Evolutionary conservation across 2,113 vertebrate genomes (phyloP).

Genomic region (Centropus unirufus): DNA sequence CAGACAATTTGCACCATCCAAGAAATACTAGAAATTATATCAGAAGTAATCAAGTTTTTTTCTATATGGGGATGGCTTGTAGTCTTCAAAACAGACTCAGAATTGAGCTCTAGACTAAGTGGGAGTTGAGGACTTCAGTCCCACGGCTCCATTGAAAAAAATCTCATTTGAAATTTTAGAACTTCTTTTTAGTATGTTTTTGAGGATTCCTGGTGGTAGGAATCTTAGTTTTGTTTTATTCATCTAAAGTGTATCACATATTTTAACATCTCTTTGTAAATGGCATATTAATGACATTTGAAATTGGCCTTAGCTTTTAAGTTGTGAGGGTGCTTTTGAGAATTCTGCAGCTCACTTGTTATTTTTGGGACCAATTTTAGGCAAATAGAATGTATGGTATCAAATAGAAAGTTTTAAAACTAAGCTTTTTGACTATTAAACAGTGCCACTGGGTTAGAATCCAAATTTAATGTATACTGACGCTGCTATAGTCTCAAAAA

Average conservation of each 20-base stretch:
- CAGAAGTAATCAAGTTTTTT: neutral
- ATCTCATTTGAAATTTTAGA: neutral
- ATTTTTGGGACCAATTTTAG: neutral
- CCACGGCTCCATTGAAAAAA: neutral
- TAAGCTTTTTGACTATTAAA: neutral
- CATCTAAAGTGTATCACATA: neutral
- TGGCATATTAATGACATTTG: neutral
- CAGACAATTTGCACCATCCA: neutral
- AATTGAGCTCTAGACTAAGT: neutral
- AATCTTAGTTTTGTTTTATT: neutral
- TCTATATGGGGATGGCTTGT: neutral
- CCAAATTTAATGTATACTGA: neutral
- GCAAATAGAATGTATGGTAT: neutral
- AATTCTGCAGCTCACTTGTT: neutral
- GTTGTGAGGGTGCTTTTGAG: neutral
- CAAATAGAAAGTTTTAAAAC: neutral
- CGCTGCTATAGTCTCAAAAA: neutral
- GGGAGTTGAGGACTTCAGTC: neutral
- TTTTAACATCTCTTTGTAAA: conserved; percentile 13
- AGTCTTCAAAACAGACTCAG: neutral
- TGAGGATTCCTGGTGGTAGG: neutral
- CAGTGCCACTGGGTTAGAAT: neutral
- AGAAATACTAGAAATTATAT: neutral
- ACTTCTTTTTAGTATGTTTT: neutral
- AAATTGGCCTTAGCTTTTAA: neutral